Base-by-base conservation (phyloP, 2,113 vertebrate species). In the Rhinolophus ferrumequinum region DNA sequence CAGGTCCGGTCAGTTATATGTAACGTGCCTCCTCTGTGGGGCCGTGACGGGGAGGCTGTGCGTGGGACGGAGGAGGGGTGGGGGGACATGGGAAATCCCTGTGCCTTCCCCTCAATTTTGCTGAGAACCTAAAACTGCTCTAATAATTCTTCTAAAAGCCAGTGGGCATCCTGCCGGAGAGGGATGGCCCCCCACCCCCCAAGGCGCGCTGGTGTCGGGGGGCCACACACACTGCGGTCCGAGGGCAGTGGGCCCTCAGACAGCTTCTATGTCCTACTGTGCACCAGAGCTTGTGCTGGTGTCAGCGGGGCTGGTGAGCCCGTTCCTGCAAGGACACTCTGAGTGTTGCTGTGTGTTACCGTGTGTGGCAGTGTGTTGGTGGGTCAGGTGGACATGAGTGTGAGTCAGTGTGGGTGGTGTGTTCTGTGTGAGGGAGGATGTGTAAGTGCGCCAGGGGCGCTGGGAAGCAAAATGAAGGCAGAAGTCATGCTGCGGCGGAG, bases 401-500 rank as follows among this genome's bases (percentile, higher is more conserved):
- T 88, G 85, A 90, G 79, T 35, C 60, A 54, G 30, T 26, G 72
- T 87, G 56, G 75, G 28, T 28, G 52, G 47, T 18, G 38, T 90
- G 81, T 33, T 83, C 75, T 67, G 0, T 22, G 41, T 81, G 87
- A 50, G 28, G 33, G 75, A 56, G 77, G 60, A 35, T 70, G 50
- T 75, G 87, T 56, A 15, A 52, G 52, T 58, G 60, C 12, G 72
- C 92, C 64, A 73, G 94, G 92, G 87, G 64, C 10, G 10, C 38
- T 60, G 33, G 73, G 88, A 67, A 85, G 70, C 70, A 58, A 94
- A 87, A 75, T 9, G 44, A 72, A 95, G 93, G 81, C 80, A 86
- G 88, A 95, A 75, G 93, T 60, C 88, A 70, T 6, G 64, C 52
- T 58, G 52, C 79, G 84, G 76, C 81, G n/a, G 80, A 94, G 88